These are phyloP conservation scores for Stictonetta naevosa DNA, from an alignment of 2,113 vertebrate genomes.

Conservation along the genomic window DNA sequence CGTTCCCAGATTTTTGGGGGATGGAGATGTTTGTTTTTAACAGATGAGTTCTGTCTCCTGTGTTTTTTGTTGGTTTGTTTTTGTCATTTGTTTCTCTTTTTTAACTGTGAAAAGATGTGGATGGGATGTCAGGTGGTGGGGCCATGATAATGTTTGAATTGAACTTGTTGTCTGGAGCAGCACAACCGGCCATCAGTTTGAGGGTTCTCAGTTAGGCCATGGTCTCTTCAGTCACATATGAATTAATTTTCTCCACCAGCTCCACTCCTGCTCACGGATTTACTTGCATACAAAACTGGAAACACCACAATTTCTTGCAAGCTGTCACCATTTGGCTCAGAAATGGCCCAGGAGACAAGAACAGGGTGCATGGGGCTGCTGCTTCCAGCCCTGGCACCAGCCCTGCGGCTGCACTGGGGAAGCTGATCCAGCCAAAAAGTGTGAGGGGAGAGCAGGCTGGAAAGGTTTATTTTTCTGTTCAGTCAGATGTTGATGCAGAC, in stretches of 20 bases:
- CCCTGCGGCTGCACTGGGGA: too few relatives aligned
- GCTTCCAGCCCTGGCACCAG: too few relatives aligned
- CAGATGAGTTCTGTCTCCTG: background rate
- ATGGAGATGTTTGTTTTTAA: background rate
- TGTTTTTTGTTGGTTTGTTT: background rate
- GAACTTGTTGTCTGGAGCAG: background rate
- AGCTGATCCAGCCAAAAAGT: too few relatives aligned
- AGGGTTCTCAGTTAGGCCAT: background rate
- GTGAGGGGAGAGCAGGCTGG: background rate
- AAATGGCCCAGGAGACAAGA: background rate
- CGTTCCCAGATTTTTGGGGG: background rate
- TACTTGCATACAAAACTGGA: accelerated
- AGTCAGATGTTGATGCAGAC: background rate
- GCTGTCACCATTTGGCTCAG: background rate
- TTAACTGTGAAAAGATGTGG: background rate
- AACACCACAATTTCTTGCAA: background rate
- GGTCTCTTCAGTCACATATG: background rate
- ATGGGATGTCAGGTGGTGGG: background rate
- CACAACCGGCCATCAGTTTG: background rate
- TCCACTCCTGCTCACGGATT: background rate
- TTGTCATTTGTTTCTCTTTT: background rate
- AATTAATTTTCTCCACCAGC: background rate
- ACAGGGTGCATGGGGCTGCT: background rate
- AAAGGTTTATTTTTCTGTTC: background rate
- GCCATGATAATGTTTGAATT: background rate